Percentiles rank a stretch among this genome's conserved stretches.
Evolutionary conservation across 2,113 vertebrate species (phyloP).

Genomic region (Galbula dea): DNA sequence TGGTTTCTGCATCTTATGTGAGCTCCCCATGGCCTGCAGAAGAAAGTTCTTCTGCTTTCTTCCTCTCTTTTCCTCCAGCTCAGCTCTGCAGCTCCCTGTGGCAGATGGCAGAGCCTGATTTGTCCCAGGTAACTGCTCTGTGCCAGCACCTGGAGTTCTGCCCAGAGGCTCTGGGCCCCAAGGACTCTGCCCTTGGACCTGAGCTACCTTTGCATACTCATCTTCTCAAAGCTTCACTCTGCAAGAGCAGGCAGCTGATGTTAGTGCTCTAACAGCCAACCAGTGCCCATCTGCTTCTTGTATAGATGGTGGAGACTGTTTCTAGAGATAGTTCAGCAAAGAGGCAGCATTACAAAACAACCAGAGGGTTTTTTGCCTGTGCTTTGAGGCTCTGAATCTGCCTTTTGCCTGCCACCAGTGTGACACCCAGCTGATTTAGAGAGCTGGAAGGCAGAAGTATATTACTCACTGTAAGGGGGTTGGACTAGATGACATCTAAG

Average conservation of each 20-base stretch:
- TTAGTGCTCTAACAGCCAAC: neutral
- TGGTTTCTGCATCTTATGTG: neutral
- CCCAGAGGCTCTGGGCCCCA: neutral
- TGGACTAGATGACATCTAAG: too few species aligned
- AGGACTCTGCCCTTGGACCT: slow-evolving; percentile 6
- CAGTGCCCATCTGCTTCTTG: neutral
- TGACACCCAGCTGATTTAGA: neutral
- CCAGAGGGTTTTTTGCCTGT: neutral
- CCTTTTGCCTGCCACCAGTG: neutral
- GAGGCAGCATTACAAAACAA: neutral
- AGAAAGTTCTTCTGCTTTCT: neutral
- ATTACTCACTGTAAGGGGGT: too few species aligned
- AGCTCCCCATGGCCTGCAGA: neutral
- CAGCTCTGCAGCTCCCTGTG: slow-evolving; percentile 1
- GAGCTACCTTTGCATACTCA: neutral
- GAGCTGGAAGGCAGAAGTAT: neutral
- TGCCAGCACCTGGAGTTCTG: slow-evolving; percentile 28
- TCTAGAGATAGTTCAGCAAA: neutral
- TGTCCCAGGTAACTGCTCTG: neutral
- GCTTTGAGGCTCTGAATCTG: neutral
- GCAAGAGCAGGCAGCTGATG: neutral
- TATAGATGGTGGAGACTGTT: neutral
- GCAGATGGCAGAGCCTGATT: slow-evolving; percentile 43
- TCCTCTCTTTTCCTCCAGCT: neutral
- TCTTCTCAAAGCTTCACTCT: neutral